Conservation (phyloP, 1,140 invertebrate genomes). For the Eciton burchellii region DNA sequence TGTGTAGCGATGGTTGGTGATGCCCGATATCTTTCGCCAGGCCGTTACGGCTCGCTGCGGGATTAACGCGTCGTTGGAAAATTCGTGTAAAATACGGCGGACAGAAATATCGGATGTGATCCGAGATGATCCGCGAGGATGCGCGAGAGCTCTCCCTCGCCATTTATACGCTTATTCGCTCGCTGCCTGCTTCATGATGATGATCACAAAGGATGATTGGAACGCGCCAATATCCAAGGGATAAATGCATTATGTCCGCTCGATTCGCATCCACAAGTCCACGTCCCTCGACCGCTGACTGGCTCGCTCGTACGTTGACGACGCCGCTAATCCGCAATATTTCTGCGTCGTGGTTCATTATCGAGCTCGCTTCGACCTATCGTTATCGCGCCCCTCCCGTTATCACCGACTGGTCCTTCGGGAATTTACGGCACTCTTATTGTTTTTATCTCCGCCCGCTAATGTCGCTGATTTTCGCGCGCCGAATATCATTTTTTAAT, state of each 20-base stretch:
- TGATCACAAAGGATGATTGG: too few species aligned
- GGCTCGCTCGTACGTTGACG: background rate
- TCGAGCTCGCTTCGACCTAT: too few species aligned
- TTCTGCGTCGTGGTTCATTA: too few species aligned
- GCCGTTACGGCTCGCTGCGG: background rate
- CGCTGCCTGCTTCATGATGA: too few species aligned
- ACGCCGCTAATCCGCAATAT: background rate
- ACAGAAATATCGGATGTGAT: constrained; percentile 23
- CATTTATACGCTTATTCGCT: background rate
- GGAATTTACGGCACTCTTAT: too few species aligned
- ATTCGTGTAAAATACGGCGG: constrained; percentile 19
- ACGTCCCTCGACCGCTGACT: too few species aligned
- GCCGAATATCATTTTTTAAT: constrained; percentile 39
- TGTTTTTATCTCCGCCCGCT: background rate
- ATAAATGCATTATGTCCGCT: too few species aligned
- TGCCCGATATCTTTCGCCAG: constrained; percentile 28
- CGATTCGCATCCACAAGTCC: too few species aligned
- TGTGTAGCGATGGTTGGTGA: background rate
- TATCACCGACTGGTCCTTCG: too few species aligned
- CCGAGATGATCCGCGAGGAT: constrained; percentile 16
- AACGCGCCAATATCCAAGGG: too few species aligned
- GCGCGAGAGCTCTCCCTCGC: background rate
- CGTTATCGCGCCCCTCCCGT: too few species aligned
- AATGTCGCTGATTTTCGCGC: background rate
- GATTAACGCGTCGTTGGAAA: constrained; percentile 41